phyloP scores from a whole-genome alignment of 2,797 vertebrate genomes.

The Sebastes oblongus region DNA sequence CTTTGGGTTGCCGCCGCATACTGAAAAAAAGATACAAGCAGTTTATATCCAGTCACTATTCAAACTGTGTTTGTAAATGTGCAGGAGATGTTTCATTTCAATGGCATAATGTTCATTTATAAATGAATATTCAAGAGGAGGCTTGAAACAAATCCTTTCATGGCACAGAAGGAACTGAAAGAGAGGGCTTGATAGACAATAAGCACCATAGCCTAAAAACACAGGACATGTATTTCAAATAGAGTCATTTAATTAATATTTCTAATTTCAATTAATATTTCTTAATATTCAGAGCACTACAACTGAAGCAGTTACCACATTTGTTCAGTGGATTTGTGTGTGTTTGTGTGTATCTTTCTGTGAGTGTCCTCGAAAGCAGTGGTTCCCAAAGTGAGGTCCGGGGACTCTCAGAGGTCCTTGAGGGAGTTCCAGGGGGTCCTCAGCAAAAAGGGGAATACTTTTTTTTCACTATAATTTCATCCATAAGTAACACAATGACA shows the following conservation, averaged over 20 bases:
- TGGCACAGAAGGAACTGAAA: conserved; percentile 5
- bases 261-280: conserved; percentile 2
- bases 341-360: conserved; percentile 14
- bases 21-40: conserved; percentile 71
- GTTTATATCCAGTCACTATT: conserved; percentile 20
- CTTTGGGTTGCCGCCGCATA: conserved; percentile 95
- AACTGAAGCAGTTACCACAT: not conserved
- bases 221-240: conserved; percentile 3
- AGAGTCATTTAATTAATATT: conserved; percentile 23
- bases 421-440: accelerated
- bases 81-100: conserved; percentile 17
- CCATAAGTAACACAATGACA: not conserved
- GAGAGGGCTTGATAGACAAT: not conserved
- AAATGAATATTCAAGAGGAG: conserved; percentile 15
- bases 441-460: not conserved
- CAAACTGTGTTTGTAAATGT: conserved; percentile 10
- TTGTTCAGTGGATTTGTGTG: not conserved
- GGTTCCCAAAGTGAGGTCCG: not conserved
- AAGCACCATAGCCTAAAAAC: not conserved
- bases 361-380: not conserved
- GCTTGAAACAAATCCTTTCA: conserved; percentile 14
- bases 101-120: conserved; percentile 6
- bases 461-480: not conserved
- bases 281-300: not conserved
- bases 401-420: not conserved